Evolutionary conservation across 2,113 vertebrate species (phyloP).

Genomic region (Channa argus): DNA sequence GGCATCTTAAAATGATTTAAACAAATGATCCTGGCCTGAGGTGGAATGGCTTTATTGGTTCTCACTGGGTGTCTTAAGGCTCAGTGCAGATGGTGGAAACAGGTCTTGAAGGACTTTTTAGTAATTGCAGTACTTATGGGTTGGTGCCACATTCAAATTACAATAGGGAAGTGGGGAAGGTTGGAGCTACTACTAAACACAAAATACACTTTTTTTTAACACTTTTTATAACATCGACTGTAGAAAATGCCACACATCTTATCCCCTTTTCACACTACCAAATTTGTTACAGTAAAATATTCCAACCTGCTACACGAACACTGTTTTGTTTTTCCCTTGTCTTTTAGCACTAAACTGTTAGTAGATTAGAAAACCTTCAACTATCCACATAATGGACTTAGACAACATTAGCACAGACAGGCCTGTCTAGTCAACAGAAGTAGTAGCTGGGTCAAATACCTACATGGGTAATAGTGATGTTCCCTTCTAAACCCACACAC

Average conservation of each 20-base stretch:
- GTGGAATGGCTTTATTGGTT: constrained; percentile 23
- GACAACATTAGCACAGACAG: too few species aligned
- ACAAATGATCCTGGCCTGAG: background rate
- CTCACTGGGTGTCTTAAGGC: background rate
- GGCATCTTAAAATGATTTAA: constrained; percentile 21
- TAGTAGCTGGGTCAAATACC: constrained; percentile 3
- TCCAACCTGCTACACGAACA: constrained; percentile 1
- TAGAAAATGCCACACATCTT: constrained; percentile 52
- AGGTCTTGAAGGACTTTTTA: background rate
- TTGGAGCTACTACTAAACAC: too few species aligned
- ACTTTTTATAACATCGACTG: too few species aligned
- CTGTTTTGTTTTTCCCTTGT: too few species aligned
- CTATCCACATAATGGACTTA: too few species aligned
- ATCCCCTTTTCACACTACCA: too few species aligned
- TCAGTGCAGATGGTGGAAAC: background rate
- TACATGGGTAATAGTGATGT: constrained; percentile 1
- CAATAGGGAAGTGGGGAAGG: background rate
- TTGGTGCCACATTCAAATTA: background rate
- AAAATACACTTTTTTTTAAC: too few species aligned
- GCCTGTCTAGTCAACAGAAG: background rate
- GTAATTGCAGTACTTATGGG: background rate
- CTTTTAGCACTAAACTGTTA: too few species aligned
- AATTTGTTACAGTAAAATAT: background rate
- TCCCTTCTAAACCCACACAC: constrained; percentile 6
- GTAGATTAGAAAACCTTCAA: too few species aligned